phyloP scores from a whole-genome alignment of 2,113 vertebrate genomes.

The Ictidomys tridecemlineatus region DNA sequence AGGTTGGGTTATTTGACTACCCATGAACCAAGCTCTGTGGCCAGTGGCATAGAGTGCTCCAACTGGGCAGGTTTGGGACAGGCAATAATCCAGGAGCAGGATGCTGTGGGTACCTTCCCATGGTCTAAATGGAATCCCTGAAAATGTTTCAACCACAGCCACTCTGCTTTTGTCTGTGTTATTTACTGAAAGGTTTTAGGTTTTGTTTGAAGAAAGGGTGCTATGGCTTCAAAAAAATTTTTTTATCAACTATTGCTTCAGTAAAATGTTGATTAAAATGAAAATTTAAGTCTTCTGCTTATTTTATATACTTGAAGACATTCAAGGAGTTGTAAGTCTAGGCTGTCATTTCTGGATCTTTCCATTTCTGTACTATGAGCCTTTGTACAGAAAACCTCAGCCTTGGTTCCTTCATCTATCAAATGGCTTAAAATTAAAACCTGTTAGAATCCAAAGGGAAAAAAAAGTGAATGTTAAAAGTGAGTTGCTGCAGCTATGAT shows the following conservation, averaged over 20 bases:
- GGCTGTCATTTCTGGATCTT: neutral
- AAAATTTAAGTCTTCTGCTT: neutral
- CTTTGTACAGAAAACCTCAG: neutral
- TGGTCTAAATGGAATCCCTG: neutral
- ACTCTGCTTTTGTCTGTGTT: slow-evolving; percentile 41
- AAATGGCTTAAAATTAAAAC: slow-evolving; percentile 15
- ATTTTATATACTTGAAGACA: slow-evolving; percentile 13
- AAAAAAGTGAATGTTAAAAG: neutral
- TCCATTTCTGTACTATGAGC: neutral
- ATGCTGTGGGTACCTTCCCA: neutral
- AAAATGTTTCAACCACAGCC: neutral
- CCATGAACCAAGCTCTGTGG: neutral
- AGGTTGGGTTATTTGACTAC: neutral
- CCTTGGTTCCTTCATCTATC: neutral
- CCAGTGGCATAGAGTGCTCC: neutral
- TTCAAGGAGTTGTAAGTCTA: neutral
- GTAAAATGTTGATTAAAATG: slow-evolving; percentile 10
- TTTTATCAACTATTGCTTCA: neutral
- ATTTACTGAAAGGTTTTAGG: slow-evolving; percentile 37
- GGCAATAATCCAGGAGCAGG: neutral
- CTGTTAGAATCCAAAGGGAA: neutral
- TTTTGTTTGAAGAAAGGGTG: slow-evolving; percentile 37
- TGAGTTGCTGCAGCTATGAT: neutral
- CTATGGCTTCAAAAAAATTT: neutral
- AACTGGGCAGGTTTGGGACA: neutral